Evolutionary conservation across 2,797 vertebrate genomes (phyloP).

Genomic region (Choloepus didactylus): DNA sequence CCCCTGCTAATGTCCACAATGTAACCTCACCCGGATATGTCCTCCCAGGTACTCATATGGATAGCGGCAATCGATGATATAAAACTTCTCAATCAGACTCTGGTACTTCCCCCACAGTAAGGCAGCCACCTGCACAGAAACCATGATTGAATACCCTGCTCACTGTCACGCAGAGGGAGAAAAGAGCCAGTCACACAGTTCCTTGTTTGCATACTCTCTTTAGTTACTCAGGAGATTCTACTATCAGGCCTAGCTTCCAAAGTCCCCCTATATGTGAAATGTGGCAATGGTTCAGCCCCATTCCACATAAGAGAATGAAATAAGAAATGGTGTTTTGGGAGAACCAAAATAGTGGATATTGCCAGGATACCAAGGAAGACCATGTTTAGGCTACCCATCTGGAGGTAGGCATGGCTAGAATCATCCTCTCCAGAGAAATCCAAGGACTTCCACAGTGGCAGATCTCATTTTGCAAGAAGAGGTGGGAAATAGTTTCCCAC

Average conservation of each 20-base stretch:
- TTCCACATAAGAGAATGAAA: background rate
- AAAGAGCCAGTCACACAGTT: constrained; percentile 1
- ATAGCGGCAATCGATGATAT: constrained; percentile 87
- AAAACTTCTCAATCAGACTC: constrained; percentile 82
- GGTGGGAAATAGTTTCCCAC: background rate
- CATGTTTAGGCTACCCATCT: background rate
- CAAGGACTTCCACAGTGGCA: background rate
- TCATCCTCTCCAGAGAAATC: background rate
- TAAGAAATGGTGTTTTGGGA: constrained; percentile 40
- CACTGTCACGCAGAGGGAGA: background rate
- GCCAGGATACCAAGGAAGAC: constrained; percentile 29
- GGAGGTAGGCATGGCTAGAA: background rate
- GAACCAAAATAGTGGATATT: constrained; percentile 27
- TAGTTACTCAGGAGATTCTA: background rate
- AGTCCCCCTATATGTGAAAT: constrained; percentile 18
- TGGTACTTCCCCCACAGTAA: constrained; percentile 83
- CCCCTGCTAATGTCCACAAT: background rate
- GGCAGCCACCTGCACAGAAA: constrained; percentile 83
- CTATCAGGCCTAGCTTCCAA: background rate
- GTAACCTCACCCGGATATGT: constrained; percentile 85
- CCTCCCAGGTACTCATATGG: constrained; percentile 88
- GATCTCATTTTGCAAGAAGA: background rate
- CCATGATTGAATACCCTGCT: background rate
- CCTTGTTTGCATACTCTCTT: background rate
- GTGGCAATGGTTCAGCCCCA: background rate